Base-by-base conservation (phyloP, 2,888 invertebrate genomes). In the Spisula solida region DNA sequence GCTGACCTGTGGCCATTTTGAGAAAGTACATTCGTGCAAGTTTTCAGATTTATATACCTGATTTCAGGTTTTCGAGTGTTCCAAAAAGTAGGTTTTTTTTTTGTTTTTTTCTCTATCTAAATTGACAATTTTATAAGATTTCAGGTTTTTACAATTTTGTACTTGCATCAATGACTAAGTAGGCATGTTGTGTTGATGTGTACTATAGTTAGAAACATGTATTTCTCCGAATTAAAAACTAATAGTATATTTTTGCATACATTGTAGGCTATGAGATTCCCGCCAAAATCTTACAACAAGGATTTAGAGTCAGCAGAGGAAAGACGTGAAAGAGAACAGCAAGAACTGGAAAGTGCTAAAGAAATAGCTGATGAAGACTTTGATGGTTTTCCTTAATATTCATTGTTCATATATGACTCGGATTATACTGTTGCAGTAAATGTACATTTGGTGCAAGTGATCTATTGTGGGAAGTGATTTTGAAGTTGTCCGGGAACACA, bases 341-440 rank as follows among this genome's bases (percentile, higher is more conserved):
- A 99, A 97, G 99, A 99, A 97, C 97, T 99, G 95, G 99, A 99
- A 97, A 97, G 99, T 95, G 99, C 99, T n/a, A 99, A 99, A 97
- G 99, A 99, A 97, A 99, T 99, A 98, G 99, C 99, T 12, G 99
- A 99, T 96, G 99, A 99, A 96, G 99, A 99, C 87, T 96, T 96
- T 94, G 96, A 97, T 91, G 96, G 96, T 20, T 96, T 96, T 87
- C 95, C 96, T 31, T 96, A 90, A 85, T 55, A 83, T 31, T 75
- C 4, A 20, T 10, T 66, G 10, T 20, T 29, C 41, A 34, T 82
- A 41, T 66, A 47, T 25, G 25, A 41, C 12, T 48, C 31, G n/a
- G 34, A 34, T 75, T 34, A 75, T 34, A 31, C 34, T 41, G 82
- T 47, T 56, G 31, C 4, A 81, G 75, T 31, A 12, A 18, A 31